Base-by-base conservation (phyloP, 2,113 vertebrate genomes). In the Naja naja region DNA sequence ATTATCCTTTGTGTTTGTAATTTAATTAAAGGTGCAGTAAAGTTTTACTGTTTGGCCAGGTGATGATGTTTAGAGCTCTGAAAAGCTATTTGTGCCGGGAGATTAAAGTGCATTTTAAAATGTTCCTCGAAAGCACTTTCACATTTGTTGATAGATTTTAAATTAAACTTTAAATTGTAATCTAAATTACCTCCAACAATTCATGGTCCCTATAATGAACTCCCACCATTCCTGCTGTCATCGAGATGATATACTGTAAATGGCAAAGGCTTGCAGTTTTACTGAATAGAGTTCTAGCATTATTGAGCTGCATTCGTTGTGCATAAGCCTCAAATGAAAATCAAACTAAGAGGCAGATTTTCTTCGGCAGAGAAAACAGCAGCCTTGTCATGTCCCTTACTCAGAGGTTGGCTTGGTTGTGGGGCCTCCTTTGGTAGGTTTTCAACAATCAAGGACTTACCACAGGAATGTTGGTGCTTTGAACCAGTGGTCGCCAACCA, bases 121-220 rank as follows among this genome's bases (percentile, higher is more conserved):
- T 98, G 98, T 98, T 98, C 98, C 97, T 94, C 96, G 96, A n/a
- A n/a, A 97, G 98, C 97, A 98, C 98, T 98, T 98, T 98, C 98
- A 98, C 98, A 98, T 98, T 98, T 98, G 98, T 98, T 98, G 98
- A 98, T 98, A 98, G 98, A 98, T 98, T 98, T 98, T 98, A 98
- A 98, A 98, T 98, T 98, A 98, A 98, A 98, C 98, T 98, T 98
- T 98, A 98, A 98, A 98, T 98, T 98, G 98, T 98, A 98, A 98
- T 98, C 98, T 98, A 98, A 98, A 98, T 98, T 98, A 98, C 98
- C 98, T 98, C 97, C 98, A 98, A 98, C 98, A 98, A 98, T 98
- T 98, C 98, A 98, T 98, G 98, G 98, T 97, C 98, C 97, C 98
- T 98, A 97, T 98, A 98, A 98, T 98, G 97, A 98, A 98, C 98